Evolutionary conservation across 2,888 invertebrate genomes (phyloP).

Genomic region (Plagodis pulveraria): DNA sequence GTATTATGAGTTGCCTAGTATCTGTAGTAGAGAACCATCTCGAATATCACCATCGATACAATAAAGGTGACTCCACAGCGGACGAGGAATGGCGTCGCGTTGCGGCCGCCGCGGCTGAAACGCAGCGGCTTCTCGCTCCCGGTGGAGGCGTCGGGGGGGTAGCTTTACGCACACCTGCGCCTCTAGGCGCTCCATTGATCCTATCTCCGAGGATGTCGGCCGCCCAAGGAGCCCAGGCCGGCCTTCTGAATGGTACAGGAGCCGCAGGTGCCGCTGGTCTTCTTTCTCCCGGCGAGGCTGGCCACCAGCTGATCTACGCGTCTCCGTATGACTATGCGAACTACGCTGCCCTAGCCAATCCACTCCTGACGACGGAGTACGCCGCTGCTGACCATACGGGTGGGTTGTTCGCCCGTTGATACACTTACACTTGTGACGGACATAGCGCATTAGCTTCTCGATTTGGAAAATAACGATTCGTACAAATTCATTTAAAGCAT

Average conservation of each 20-base stretch:
- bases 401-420: constrained; percentile 90
- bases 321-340: constrained; percentile 95
- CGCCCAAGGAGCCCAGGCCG: constrained; percentile 90
- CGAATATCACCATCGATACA: constrained; percentile 71
- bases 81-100: constrained; percentile 95
- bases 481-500: not conserved
- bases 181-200: constrained; percentile 96
- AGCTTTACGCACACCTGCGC: constrained; percentile 88
- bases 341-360: constrained; percentile 94
- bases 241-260: constrained; percentile 83
- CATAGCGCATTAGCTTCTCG: not conserved
- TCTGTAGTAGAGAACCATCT: not conserved
- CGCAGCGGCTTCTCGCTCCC: constrained; percentile 89
- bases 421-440: constrained; percentile 29
- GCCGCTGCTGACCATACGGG: constrained; percentile 95
- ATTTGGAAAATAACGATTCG: not conserved
- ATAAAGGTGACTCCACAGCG: constrained; percentile 84
- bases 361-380: constrained; percentile 92
- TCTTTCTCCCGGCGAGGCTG: constrained; percentile 86
- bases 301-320: constrained; percentile 95
- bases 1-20: constrained; percentile 27
- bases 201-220: constrained; percentile 95
- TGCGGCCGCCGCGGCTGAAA: constrained; percentile 92
- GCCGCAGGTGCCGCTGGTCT: constrained; percentile 73
- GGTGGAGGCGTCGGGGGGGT: constrained; percentile 78